A percentile compares a stretch with the other conserved stretches of the same genome.
Conservation (phyloP, 2,113 vertebrate genomes). For the Bungarus multicinctus region DNA sequence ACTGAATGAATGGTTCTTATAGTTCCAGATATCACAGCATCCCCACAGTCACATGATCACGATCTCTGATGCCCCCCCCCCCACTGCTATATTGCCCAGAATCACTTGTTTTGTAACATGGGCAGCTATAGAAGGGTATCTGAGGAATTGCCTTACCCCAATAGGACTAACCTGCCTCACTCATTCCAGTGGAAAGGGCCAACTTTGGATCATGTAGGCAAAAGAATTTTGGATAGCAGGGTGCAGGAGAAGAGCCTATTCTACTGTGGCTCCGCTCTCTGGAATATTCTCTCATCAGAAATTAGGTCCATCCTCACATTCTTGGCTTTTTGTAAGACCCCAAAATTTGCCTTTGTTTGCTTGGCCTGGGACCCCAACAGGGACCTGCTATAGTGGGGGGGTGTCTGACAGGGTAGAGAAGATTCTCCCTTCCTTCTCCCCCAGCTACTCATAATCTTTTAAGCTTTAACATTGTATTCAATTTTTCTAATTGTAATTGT, state of each 20-base stretch:
- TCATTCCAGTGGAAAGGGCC: background rate
- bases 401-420: background rate
- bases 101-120: background rate
- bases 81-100: background rate
- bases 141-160: background rate
- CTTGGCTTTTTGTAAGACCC: background rate
- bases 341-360: background rate
- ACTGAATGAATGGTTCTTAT: background rate
- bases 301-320: background rate
- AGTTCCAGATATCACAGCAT: background rate
- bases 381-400: background rate
- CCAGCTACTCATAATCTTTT: background rate
- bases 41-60: background rate
- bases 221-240: background rate
- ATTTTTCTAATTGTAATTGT: background rate
- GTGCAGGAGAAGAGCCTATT: background rate
- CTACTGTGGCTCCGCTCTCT: background rate
- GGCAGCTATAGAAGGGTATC: background rate
- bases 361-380: background rate
- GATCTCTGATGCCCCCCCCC: background rate
- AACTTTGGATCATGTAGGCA: background rate
- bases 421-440: no score
- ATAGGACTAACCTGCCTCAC: background rate
- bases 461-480: background rate
- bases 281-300: background rate